Evolutionary conservation across 2,797 vertebrate genomes (phyloP).

Genomic region (Morus bassanus): DNA sequence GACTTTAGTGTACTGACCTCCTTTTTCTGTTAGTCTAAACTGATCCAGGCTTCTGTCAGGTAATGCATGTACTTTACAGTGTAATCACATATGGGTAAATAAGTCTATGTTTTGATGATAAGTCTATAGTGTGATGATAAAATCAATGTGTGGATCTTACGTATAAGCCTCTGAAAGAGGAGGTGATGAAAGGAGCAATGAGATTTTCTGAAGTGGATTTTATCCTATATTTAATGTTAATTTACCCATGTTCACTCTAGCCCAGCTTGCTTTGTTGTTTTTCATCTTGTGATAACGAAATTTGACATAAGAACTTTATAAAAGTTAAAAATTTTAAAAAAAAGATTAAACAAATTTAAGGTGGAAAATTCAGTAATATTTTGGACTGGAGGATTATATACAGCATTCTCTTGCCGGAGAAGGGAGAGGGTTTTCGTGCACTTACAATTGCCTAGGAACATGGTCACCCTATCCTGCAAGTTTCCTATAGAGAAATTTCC

Average conservation of each 20-base stretch:
- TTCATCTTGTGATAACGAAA: background rate
- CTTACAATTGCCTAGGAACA: background rate
- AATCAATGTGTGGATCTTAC: background rate
- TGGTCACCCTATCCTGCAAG: background rate
- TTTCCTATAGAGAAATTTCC: background rate
- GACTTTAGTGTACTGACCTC: background rate
- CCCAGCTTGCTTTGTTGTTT: background rate
- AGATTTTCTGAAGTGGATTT: background rate
- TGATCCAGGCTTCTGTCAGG: background rate
- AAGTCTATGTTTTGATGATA: background rate
- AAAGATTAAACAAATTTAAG: background rate
- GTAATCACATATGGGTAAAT: background rate
- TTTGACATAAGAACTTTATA: background rate
- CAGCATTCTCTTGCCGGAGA: background rate
- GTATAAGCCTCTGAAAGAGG: background rate
- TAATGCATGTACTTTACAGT: background rate
- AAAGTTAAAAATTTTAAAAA: background rate
- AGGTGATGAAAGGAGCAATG: background rate
- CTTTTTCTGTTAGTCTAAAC: background rate
- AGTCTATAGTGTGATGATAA: background rate
- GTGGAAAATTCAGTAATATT: background rate
- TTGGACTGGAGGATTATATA: background rate
- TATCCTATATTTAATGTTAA: background rate
- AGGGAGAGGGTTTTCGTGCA: background rate
- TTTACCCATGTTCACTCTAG: background rate